Evolutionary conservation across 2,888 invertebrate genomes (phyloP).

Genomic region (Hirtodrosophila histrioides): DNA sequence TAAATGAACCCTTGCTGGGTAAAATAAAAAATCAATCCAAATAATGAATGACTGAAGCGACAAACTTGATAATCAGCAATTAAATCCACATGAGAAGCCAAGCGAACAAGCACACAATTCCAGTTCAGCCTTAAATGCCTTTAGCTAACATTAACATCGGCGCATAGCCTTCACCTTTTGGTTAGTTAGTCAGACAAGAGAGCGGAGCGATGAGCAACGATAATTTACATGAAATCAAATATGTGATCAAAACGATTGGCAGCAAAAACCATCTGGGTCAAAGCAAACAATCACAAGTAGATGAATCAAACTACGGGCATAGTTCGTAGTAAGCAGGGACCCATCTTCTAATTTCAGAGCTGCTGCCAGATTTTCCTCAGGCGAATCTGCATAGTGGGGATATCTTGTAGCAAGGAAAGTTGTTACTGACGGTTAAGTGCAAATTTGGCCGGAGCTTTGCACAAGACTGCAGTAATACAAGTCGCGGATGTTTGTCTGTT

Average conservation of each 20-base stretch:
- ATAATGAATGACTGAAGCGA: conserved; percentile 28
- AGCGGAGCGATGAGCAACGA: conserved; percentile 33
- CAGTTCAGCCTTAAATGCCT: conserved; percentile 22
- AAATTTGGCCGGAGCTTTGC: conserved; percentile 4
- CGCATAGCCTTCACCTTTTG: conserved; percentile 56
- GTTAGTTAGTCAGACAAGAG: conserved; percentile 10
- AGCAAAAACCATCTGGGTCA: conserved; percentile 42
- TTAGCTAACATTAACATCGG: conserved; percentile 17
- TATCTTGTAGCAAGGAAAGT: conserved; percentile 34
- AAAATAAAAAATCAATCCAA: neutral
- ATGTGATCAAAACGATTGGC: conserved; percentile 19
- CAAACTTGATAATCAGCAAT: conserved; percentile 11
- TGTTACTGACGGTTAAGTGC: conserved; percentile 13
- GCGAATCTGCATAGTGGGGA: conserved; percentile 5
- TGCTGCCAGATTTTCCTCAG: conserved; percentile 13
- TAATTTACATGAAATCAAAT: conserved; percentile 51
- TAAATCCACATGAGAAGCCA: neutral
- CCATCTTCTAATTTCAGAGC: conserved; percentile 3
- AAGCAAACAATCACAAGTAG: conserved; percentile 15
- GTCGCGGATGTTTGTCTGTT: conserved; percentile 33
- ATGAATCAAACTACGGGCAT: conserved; percentile 3
- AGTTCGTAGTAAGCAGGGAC: neutral
- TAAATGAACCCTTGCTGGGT: neutral
- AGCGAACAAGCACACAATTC: conserved; percentile 8
- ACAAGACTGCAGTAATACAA: conserved; percentile 14